A percentile compares a stretch with the other conserved stretches of the same genome.
These are phyloP conservation scores for Laticauda colubrina DNA, from an alignment of 2,113 vertebrate species.

Conservation along the genomic window DNA sequence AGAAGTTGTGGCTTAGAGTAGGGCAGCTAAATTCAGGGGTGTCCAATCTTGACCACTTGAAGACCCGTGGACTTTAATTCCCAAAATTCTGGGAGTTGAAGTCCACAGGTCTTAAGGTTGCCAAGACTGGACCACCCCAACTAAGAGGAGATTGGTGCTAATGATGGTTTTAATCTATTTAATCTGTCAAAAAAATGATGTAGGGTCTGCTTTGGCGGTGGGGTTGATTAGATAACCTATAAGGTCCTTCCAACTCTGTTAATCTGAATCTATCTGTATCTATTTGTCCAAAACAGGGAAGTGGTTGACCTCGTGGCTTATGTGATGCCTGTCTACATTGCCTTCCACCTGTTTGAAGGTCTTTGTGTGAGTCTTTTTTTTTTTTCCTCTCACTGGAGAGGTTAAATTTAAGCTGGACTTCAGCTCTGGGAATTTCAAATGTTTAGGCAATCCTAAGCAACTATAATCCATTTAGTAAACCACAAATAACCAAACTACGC, in stretches of 20 bases:
- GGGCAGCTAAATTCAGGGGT: too few species aligned
- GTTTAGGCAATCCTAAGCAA: background rate
- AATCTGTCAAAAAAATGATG: too few species aligned
- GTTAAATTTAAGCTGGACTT: background rate
- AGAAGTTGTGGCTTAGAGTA: too few species aligned
- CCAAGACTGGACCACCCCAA: background rate
- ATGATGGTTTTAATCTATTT: background rate
- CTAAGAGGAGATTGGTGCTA: background rate
- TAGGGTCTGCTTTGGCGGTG: too few species aligned
- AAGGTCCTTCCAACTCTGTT: too few species aligned
- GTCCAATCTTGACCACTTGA: too few species aligned
- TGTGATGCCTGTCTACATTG: constrained; percentile 61
- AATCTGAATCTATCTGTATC: too few species aligned
- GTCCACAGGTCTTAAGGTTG: background rate
- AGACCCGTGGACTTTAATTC: too few species aligned
- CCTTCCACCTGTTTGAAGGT: constrained; percentile 72
- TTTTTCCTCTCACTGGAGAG: background rate
- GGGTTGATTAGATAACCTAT: too few species aligned
- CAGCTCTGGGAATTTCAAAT: background rate
- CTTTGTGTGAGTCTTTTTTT: constrained; percentile 62
- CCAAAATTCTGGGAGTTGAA: too few species aligned
- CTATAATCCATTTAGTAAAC: background rate
- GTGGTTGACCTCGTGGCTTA: constrained; percentile 61
- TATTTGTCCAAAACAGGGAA: constrained; percentile 50
- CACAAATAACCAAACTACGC: background rate